phyloP scores from a whole-genome alignment of 2,888 invertebrate species.

The Phoenoteleia sp. region DNA sequence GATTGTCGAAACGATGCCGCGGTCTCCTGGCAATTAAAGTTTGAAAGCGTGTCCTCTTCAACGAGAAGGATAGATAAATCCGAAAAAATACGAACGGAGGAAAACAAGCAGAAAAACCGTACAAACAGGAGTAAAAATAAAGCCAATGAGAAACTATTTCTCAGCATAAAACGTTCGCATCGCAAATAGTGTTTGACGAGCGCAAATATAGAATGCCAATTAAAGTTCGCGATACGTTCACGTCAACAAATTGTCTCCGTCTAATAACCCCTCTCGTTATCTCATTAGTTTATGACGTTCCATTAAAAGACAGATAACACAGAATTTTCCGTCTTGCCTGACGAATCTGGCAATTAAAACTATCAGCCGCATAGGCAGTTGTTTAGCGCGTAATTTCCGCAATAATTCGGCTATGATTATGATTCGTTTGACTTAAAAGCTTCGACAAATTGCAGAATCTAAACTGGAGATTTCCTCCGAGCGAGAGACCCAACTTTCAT shows the following conservation, averaged over 20 bases:
- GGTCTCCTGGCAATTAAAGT: slow-evolving; percentile 55
- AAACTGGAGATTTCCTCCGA: too few relatives aligned
- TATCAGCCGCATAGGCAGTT: slow-evolving; percentile 50
- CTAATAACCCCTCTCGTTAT: slow-evolving; percentile 50
- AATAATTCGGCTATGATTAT: slow-evolving; percentile 45
- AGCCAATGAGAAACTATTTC: not conserved
- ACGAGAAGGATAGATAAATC: not conserved
- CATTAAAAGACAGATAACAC: slow-evolving; percentile 40
- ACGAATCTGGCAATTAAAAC: slow-evolving; percentile 48
- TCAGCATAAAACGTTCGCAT: not conserved
- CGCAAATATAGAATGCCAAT: slow-evolving; percentile 54
- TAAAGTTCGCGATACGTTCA: slow-evolving; percentile 31
- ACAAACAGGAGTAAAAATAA: not conserved
- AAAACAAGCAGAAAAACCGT: not conserved
- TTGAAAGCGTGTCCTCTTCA: not conserved
- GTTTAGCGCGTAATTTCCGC: slow-evolving; percentile 48
- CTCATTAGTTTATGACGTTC: slow-evolving; percentile 27
- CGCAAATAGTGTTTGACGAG: slow-evolving; percentile 22
- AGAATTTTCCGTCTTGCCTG: slow-evolving; percentile 43
- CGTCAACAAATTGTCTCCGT: slow-evolving; percentile 49
- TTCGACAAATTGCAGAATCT: slow-evolving; percentile 31
- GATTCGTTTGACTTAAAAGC: slow-evolving; percentile 31
- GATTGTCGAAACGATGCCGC: slow-evolving; percentile 58
- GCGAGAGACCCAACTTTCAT: too few relatives aligned
- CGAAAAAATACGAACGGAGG: not conserved